These are phyloP conservation scores for Mesochorus sp. DNA, from an alignment of 2,888 invertebrate genomes.

Conservation along the genomic window DNA sequence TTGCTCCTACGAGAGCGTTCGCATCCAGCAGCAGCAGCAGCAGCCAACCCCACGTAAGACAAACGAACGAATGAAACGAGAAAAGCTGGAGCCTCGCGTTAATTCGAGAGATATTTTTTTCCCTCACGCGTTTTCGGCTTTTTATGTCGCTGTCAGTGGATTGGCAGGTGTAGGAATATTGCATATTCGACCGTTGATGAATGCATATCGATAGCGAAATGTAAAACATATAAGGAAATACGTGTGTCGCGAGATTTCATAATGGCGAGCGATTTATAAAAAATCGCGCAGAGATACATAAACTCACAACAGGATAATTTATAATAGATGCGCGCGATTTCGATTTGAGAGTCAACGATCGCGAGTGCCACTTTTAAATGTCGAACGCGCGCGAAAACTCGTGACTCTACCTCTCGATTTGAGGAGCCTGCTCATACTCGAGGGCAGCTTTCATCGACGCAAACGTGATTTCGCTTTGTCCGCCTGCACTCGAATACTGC, in stretches of 20 bases:
- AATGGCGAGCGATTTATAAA: too few relatives aligned
- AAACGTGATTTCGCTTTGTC: constrained; percentile 61
- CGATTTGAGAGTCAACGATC: not conserved
- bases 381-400: constrained; percentile 48
- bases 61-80: constrained; percentile 3
- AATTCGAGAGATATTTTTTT: not conserved
- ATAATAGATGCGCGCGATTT: constrained; percentile 43
- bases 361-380: constrained; percentile 54
- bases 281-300: not conserved
- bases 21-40: constrained; percentile 1
- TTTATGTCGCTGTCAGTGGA: not conserved
- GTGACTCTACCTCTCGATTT: constrained; percentile 6
- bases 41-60: constrained; percentile 13
- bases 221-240: not conserved
- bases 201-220: not conserved
- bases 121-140: not conserved
- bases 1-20: constrained; percentile 3
- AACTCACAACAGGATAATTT: constrained; percentile 15
- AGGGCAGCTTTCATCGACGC: constrained; percentile 57
- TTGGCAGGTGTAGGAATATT: not conserved
- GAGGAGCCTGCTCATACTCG: constrained; percentile 22
- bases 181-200: constrained; percentile 3
- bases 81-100: constrained; percentile 16
- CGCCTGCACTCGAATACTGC: constrained; percentile 29
- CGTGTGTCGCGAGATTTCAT: not conserved